Conservation (phyloP, 2,888 invertebrate species). For the Heliconius erato region DNA sequence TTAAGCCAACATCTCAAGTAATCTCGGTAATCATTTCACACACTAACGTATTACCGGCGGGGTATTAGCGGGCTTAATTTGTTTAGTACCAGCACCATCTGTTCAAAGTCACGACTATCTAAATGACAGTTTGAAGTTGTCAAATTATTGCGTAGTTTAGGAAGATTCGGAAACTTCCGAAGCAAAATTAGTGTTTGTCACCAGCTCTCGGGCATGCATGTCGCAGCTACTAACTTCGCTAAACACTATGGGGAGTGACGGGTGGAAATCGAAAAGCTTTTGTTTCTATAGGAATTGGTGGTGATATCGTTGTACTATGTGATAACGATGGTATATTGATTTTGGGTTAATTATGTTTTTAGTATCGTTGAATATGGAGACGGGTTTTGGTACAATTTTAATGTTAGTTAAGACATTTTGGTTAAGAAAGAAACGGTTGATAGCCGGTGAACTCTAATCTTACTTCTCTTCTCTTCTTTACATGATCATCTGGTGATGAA, state of each 20-base stretch:
- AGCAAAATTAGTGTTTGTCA: constrained; percentile 56
- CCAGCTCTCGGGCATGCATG: constrained; percentile 48
- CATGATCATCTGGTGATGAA: no score
- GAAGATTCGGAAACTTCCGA: constrained; percentile 61
- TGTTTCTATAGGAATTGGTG: constrained; percentile 35
- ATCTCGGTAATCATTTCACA: neutral
- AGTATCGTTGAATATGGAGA: neutral
- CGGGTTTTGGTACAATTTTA: no score
- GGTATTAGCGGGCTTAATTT: constrained; percentile 53
- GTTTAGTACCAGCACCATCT: constrained; percentile 78
- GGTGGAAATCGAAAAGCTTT: constrained; percentile 38
- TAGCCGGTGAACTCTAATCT: no score
- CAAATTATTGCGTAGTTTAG: constrained; percentile 76
- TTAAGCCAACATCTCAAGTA: neutral
- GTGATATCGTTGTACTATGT: neutral
- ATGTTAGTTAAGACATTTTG: neutral
- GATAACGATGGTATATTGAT: neutral
- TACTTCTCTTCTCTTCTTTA: no score
- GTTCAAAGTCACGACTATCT: constrained; percentile 71
- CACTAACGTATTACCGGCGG: neutral
- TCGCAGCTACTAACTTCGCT: constrained; percentile 37
- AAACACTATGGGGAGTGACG: constrained; percentile 45
- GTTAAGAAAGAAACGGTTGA: neutral
- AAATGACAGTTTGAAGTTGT: constrained; percentile 82
- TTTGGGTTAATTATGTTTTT: neutral